Evolutionary conservation across 2,888 invertebrate species (phyloP).

Genomic region (Spilosoma lubricipeda): DNA sequence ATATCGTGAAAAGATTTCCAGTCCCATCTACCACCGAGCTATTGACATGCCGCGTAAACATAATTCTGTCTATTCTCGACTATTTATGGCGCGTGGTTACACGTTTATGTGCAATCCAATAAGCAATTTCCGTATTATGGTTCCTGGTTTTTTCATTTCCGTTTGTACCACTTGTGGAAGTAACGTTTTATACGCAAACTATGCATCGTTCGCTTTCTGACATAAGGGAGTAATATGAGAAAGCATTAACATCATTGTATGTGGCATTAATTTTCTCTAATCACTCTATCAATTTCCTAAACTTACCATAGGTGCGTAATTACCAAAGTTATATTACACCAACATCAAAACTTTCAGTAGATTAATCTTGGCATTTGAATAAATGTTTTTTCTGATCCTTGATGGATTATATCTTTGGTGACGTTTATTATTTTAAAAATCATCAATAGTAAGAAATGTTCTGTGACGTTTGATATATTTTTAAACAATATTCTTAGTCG

Average conservation of each 20-base stretch:
- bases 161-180: background rate
- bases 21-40: background rate
- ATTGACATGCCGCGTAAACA: background rate
- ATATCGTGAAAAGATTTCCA: background rate
- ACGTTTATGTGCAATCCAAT: slow-evolving; percentile 6
- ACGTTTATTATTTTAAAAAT: background rate
- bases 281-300: background rate
- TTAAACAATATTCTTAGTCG: too few relatives aligned
- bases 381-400: background rate
- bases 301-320: background rate
- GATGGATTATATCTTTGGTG: background rate
- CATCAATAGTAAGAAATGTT: too few relatives aligned
- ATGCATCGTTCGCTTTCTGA: background rate
- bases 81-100: slow-evolving; percentile 6
- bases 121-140: slow-evolving; percentile 9
- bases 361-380: background rate
- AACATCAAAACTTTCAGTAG: background rate
- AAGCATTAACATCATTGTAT: background rate
- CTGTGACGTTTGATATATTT: too few relatives aligned
- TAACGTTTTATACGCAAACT: background rate
- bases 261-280: background rate
- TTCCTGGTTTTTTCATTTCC: slow-evolving; percentile 12
- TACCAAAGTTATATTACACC: background rate
- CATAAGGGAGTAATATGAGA: background rate
- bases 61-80: background rate